Conservation (phyloP, 2,113 vertebrate species). For the Oreocharis arfaki region DNA sequence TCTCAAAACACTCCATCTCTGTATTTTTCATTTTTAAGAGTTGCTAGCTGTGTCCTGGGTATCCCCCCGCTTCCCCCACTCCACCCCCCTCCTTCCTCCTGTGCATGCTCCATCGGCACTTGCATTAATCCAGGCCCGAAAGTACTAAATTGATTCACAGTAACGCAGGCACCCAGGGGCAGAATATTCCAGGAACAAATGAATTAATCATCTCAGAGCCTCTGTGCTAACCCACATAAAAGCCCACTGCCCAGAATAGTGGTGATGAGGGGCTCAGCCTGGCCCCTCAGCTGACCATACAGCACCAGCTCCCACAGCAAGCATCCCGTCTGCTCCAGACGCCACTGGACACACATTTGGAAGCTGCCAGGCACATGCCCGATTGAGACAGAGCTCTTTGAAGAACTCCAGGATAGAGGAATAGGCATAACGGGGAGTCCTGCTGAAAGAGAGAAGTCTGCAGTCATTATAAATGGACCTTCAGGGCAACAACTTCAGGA, state of each 20-base stretch:
- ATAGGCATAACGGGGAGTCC: background rate
- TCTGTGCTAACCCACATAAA: background rate
- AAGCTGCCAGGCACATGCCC: background rate
- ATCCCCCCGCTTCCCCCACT: background rate
- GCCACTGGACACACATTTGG: accelerated
- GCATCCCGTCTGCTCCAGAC: accelerated
- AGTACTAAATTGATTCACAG: conserved; percentile 43
- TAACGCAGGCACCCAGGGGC: conserved; percentile 9
- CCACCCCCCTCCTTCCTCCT: background rate
- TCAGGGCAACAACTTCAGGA: background rate
- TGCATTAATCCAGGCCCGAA: conserved; percentile 1
- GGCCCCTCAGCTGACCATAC: background rate
- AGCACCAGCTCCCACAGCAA: background rate
- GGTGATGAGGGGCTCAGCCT: background rate
- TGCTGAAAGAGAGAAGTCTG: background rate
- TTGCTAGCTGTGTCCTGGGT: background rate
- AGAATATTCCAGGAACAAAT: conserved; percentile 50
- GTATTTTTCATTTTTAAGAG: background rate
- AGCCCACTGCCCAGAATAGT: background rate
- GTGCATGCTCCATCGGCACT: conserved; percentile 2
- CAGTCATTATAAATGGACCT: conserved; percentile 49
- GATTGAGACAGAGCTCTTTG: background rate
- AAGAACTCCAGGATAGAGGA: background rate
- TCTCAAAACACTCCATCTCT: background rate
- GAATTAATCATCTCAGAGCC: conserved; percentile 28